These are phyloP conservation scores for Arothron firmamentum DNA, from an alignment of 2,113 vertebrate species.

Conservation along the genomic window DNA sequence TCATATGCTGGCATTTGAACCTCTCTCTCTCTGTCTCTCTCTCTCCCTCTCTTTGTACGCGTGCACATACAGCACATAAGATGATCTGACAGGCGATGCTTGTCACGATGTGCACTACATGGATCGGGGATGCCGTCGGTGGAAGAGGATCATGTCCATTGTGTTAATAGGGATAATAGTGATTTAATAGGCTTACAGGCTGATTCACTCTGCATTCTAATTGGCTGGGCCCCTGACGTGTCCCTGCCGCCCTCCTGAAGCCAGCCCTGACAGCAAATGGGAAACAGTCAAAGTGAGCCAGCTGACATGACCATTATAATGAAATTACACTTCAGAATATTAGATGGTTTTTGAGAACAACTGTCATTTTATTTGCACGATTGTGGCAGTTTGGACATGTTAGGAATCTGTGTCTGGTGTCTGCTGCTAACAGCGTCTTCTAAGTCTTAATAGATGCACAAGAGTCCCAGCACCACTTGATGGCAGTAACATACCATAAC, in stretches of 20 bases:
- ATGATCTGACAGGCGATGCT: slow-evolving; percentile 54
- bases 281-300: not conserved
- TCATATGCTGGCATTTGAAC: slow-evolving; percentile 44
- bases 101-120: slow-evolving; percentile 44
- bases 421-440: too few species aligned
- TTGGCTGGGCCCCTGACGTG: slow-evolving; percentile 29
- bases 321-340: too few species aligned
- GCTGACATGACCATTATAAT: too few species aligned
- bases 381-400: too few species aligned
- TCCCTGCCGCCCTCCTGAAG: slow-evolving; percentile 17
- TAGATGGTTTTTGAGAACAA: too few species aligned
- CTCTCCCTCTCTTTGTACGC: slow-evolving; percentile 12
- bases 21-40: slow-evolving; percentile 4
- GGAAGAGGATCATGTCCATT: slow-evolving; percentile 57
- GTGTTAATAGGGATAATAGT: slow-evolving; percentile 61
- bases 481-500: slow-evolving; percentile 32
- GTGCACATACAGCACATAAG: slow-evolving; percentile 24
- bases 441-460: not conserved
- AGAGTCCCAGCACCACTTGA: slow-evolving; percentile 28
- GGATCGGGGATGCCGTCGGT: slow-evolving; percentile 31
- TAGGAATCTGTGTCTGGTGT: too few species aligned
- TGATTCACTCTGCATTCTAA: slow-evolving; percentile 57
- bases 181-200: slow-evolving; percentile 61
- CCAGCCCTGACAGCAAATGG: slow-evolving; percentile 14
- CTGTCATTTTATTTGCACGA: too few species aligned